phyloP scores from a whole-genome alignment of 2,113 vertebrate species.

The Bubalus kerabau region DNA sequence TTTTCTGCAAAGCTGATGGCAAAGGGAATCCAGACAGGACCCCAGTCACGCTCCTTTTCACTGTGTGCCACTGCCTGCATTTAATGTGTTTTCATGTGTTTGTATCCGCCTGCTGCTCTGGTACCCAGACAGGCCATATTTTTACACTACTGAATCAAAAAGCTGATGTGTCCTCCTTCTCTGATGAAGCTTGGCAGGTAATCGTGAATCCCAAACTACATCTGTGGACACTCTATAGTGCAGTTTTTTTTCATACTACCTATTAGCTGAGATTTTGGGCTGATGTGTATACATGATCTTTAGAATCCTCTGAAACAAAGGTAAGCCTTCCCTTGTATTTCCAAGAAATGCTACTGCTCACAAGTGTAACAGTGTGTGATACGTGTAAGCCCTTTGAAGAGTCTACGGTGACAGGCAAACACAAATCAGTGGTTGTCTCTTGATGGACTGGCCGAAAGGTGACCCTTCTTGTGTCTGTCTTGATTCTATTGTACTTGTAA shows the following conservation, averaged over 20 bases:
- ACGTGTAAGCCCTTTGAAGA: background rate
- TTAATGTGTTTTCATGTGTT: background rate
- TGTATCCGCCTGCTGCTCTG: background rate
- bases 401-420: background rate
- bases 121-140: background rate
- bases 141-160: background rate
- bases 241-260: background rate
- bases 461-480: background rate
- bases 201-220: background rate
- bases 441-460: background rate
- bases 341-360: background rate
- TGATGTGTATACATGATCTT: background rate
- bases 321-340: background rate
- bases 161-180: background rate
- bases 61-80: background rate
- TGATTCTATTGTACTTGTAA: background rate
- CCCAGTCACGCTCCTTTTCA: no score
- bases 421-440: background rate
- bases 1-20: background rate
- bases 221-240: background rate
- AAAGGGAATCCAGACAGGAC: background rate
- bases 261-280: background rate
- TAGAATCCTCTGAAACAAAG: background rate
- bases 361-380: background rate
- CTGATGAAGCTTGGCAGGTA: background rate